Evolutionary conservation across 2,113 vertebrate species (phyloP).

Genomic region (Nothocercus julius): DNA sequence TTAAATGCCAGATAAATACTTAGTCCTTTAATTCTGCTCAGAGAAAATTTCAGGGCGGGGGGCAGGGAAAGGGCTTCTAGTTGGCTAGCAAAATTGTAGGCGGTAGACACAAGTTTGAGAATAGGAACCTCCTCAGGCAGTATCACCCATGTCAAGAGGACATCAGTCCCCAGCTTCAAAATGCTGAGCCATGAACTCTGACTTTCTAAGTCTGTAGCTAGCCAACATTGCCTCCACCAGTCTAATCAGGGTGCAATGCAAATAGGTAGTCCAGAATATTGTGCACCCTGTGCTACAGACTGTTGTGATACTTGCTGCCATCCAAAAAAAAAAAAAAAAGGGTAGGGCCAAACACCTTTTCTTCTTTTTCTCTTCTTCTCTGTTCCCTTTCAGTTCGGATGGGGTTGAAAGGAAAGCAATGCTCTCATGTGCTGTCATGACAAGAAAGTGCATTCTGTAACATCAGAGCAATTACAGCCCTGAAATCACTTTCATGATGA

Average conservation of each 20-base stretch:
- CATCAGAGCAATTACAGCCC: neutral
- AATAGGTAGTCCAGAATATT: neutral
- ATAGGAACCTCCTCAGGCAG: neutral
- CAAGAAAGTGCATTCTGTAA: neutral
- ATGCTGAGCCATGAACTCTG: fast-evolving
- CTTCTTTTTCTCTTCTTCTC: neutral
- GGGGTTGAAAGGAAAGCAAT: neutral
- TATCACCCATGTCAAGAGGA: neutral
- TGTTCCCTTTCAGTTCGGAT: neutral
- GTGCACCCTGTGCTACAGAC: neutral
- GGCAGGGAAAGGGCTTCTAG: neutral
- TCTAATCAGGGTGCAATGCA: neutral
- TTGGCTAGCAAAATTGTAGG: neutral
- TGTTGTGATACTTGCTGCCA: neutral
- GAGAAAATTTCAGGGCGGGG: neutral
- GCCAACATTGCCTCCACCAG: no score
- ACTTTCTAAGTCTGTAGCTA: neutral
- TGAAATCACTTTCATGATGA: neutral
- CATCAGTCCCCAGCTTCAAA: fast-evolving
- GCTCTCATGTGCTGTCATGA: neutral
- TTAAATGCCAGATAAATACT: neutral
- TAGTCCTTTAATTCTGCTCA: neutral
- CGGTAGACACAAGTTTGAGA: neutral
- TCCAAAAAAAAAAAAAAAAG: neutral
- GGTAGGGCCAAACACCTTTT: neutral